Evolutionary conservation across 2,797 vertebrate genomes (phyloP).

Genomic region (Acrocephalus scirpaceus): DNA sequence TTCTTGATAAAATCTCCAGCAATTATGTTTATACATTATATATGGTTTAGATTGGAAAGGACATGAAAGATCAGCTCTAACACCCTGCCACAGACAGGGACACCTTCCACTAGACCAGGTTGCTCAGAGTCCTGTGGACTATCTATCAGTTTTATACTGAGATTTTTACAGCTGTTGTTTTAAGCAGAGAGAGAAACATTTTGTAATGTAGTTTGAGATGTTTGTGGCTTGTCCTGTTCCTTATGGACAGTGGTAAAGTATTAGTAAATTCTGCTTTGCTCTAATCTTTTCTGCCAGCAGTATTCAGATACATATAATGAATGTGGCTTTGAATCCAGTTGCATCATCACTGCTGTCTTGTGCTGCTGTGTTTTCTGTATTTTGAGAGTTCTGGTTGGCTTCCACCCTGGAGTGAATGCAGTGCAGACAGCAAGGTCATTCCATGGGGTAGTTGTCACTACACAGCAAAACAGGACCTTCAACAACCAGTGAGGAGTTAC

Average conservation of each 20-base stretch:
- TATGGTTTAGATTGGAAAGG: not conserved
- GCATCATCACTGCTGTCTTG: not conserved
- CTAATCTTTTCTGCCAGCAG: not conserved
- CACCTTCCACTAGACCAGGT: not conserved
- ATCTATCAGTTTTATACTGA: not conserved
- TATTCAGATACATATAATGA: accelerated
- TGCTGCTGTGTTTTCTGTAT: not conserved
- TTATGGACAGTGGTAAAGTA: not conserved
- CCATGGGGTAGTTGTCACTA: not conserved
- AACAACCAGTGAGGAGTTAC: not conserved
- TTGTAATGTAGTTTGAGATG: not conserved
- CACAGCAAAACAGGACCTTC: not conserved
- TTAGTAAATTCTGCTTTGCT: not conserved
- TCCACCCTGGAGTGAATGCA: not conserved
- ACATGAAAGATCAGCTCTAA: not conserved
- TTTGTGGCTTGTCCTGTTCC: not conserved
- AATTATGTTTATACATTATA: not conserved
- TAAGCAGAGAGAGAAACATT: not conserved
- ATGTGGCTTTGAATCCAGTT: not conserved
- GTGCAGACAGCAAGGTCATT: not conserved
- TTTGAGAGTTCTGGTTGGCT: not conserved
- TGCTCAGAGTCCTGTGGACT: not conserved
- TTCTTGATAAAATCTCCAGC: not conserved
- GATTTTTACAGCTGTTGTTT: not conserved
- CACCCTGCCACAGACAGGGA: not conserved